Conservation (phyloP, 2,113 vertebrate species). For the Phalacrocorax aristotelis region DNA sequence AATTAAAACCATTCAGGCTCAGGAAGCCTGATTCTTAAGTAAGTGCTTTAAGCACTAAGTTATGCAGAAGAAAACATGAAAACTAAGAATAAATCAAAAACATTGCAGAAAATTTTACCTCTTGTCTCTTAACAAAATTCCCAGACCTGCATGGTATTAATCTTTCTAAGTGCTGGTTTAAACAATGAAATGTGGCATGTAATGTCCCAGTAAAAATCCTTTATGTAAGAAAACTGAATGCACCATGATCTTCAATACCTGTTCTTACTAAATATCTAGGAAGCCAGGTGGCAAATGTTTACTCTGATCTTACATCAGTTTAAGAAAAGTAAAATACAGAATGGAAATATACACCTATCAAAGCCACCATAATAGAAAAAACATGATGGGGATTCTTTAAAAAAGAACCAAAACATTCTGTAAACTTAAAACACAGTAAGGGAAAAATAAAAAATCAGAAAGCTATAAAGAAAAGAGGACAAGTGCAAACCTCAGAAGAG, state of each 20-base stretch:
- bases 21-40: background rate
- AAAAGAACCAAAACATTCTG: background rate
- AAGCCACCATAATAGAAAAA: background rate
- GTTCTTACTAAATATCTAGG: background rate
- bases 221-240: slow-evolving; percentile 11
- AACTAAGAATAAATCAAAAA: slow-evolving; percentile 24
- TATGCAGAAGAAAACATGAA: background rate
- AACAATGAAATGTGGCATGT: slow-evolving; percentile 35
- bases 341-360: background rate
- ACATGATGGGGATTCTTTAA: background rate
- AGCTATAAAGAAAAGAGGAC: background rate
- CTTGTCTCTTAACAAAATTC: slow-evolving; percentile 17
- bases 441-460: background rate
- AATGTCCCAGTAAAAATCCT: slow-evolving; percentile 32
- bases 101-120: slow-evolving; percentile 1
- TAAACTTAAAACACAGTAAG: background rate
- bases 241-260: background rate
- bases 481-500: background rate
- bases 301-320: slow-evolving; percentile 13
- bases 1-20: background rate
- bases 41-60: background rate
- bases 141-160: background rate
- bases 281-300: slow-evolving; percentile 45
- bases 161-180: slow-evolving; percentile 18
- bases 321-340: background rate